phyloP scores from a whole-genome alignment of 2,113 vertebrate genomes.

The Zonotrichia leucophrys region DNA sequence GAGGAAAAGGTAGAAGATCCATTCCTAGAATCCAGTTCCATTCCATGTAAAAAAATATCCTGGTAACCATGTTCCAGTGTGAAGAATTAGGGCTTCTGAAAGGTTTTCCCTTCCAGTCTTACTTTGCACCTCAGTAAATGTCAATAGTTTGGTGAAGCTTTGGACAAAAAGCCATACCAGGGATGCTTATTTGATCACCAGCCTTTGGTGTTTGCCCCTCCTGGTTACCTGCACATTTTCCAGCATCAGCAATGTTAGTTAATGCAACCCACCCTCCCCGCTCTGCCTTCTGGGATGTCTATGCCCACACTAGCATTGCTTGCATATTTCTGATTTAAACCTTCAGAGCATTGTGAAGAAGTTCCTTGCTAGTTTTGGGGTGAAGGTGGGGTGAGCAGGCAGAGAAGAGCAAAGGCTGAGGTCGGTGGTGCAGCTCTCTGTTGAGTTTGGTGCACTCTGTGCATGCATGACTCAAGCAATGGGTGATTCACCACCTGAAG shows the following conservation, averaged over 20 bases:
- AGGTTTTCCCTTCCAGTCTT: background rate
- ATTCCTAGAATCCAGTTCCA: background rate
- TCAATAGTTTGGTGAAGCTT: background rate
- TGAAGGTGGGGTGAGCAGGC: background rate
- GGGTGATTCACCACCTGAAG: background rate
- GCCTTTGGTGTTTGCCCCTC: background rate
- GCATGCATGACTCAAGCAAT: background rate
- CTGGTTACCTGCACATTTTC: background rate
- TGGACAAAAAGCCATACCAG: background rate
- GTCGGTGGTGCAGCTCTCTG: accelerated
- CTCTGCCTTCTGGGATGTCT: accelerated
- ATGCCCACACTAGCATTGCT: background rate
- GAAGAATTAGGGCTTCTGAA: background rate
- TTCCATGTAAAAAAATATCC: background rate
- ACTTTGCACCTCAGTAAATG: background rate
- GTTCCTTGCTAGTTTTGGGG: background rate
- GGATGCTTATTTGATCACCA: background rate
- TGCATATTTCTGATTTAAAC: background rate
- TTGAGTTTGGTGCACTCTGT: background rate
- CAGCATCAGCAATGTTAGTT: background rate
- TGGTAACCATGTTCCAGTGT: background rate
- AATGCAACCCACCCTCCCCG: background rate
- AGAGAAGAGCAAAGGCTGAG: background rate
- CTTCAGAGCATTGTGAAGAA: background rate
- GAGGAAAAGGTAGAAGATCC: background rate